A percentile compares a stretch with the other conserved stretches of the same genome.
These are phyloP conservation scores for Onthophagus sagittarius DNA, from an alignment of 2,888 invertebrate genomes.

Conservation along the genomic window DNA sequence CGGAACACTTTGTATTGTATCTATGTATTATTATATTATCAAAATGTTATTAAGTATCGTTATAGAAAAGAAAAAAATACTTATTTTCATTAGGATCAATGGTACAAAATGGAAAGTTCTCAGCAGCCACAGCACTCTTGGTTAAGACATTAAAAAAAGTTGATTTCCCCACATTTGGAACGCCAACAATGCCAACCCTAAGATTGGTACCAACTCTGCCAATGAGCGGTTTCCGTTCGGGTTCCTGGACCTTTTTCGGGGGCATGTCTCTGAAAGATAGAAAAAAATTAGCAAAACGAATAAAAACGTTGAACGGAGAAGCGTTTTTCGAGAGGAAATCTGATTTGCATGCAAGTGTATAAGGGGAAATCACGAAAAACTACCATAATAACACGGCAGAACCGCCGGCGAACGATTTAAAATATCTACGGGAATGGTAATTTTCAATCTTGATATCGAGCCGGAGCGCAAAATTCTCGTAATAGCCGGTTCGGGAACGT, in stretches of 20 bases:
- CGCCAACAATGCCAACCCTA: constrained; percentile 92
- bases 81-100: constrained; percentile 99
- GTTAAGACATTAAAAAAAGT: constrained; percentile 99
- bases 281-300: not conserved
- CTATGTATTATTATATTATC: too few species aligned
- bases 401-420: constrained; percentile 19
- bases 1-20: too few species aligned
- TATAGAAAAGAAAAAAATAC: constrained; percentile 54
- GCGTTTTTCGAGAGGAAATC: not conserved
- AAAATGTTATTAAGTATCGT: too few species aligned
- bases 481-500: constrained; percentile 33
- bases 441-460: constrained; percentile 50
- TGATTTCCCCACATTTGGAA: constrained; percentile 99
- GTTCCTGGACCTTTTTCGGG: constrained; percentile 87
- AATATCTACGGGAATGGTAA: constrained; percentile 41
- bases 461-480: constrained; percentile 34
- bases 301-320: not conserved
- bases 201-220: constrained; percentile 95
- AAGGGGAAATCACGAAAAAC: constrained; percentile 18
- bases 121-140: constrained; percentile 94
- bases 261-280: constrained; percentile 54
- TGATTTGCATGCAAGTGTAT: constrained; percentile 16
- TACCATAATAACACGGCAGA: constrained; percentile 18
- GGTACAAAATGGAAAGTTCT: constrained; percentile 99
- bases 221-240: constrained; percentile 84